Conservation (phyloP, 2,888 invertebrate species). For the Saturnia japonica region DNA sequence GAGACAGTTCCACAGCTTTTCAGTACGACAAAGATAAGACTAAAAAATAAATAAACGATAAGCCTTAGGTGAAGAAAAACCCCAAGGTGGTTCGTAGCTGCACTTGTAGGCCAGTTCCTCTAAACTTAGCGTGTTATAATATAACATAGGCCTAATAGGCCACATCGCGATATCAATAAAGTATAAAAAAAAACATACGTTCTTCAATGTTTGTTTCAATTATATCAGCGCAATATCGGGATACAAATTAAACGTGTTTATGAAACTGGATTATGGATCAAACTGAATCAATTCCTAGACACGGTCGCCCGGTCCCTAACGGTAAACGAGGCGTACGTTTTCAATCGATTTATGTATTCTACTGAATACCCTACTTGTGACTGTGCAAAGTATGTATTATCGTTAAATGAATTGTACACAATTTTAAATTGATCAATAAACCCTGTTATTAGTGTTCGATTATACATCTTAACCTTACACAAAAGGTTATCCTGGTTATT, state of each 20-base stretch:
- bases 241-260: not conserved
- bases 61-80: too few relatives aligned
- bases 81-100: too few relatives aligned
- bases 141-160: too few relatives aligned
- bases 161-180: too few relatives aligned
- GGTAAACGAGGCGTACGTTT: not conserved
- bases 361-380: not conserved
- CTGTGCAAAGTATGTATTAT: not conserved
- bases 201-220: not conserved
- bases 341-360: not conserved
- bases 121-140: too few relatives aligned
- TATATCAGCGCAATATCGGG: not conserved
- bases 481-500: too few relatives aligned
- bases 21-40: too few relatives aligned
- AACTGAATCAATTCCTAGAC: not conserved
- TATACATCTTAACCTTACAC: too few relatives aligned
- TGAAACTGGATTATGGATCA: not conserved
- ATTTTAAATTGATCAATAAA: not conserved
- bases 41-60: too few relatives aligned
- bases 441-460: too few relatives aligned
- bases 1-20: too few relatives aligned
- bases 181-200: not conserved
- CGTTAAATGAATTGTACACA: not conserved
- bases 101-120: too few relatives aligned
- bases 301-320: not conserved